Evolutionary conservation across 2,113 vertebrate genomes (phyloP).

Genomic region (Oryzias javanicus): DNA sequence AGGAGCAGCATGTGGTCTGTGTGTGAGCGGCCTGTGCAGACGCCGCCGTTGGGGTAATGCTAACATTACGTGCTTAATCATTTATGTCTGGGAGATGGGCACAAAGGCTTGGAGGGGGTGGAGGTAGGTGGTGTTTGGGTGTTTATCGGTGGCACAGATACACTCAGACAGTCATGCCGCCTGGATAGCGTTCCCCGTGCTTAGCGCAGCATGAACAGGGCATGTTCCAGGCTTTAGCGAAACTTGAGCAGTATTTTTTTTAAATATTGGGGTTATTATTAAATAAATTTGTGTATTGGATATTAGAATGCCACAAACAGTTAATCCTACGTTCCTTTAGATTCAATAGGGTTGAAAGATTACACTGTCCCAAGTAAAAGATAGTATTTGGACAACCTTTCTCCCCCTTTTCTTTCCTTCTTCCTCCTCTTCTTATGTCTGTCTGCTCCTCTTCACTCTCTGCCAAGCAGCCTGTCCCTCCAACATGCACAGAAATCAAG

Average conservation of each 20-base stretch:
- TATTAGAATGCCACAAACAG: conserved; percentile 18
- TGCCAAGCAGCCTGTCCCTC: conserved; percentile 70
- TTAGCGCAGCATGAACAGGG: conserved; percentile 50
- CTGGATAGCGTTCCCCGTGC: conserved; percentile 52
- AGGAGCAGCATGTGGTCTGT: conserved; percentile 73
- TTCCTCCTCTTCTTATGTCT: conserved; percentile 56
- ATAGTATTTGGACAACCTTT: conserved; percentile 62
- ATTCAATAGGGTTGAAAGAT: conserved; percentile 63
- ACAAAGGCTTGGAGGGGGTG: conserved; percentile 52
- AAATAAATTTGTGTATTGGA: conserved; percentile 10
- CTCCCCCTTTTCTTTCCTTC: conserved; percentile 40
- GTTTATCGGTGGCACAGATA: conserved; percentile 56
- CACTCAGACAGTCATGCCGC: conserved; percentile 50
- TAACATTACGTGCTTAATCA: conserved; percentile 74
- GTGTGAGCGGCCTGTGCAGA: conserved; percentile 60
- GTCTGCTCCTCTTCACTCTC: conserved; percentile 67
- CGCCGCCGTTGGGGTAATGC: conserved; percentile 64
- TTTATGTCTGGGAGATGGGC: conserved; percentile 74
- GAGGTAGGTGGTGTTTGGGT: conserved; percentile 19
- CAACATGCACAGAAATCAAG: conserved; percentile 38
- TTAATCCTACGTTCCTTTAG: conserved; percentile 35
- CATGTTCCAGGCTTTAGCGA: conserved; percentile 32
- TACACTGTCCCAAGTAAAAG: conserved; percentile 52
- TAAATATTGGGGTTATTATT: too few relatives aligned
- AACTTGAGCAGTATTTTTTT: conserved; percentile 41